A percentile compares a stretch with the other conserved stretches of the same genome.
Evolutionary conservation across 2,113 vertebrate genomes (phyloP).

Genomic region (Melanocharis versteri): DNA sequence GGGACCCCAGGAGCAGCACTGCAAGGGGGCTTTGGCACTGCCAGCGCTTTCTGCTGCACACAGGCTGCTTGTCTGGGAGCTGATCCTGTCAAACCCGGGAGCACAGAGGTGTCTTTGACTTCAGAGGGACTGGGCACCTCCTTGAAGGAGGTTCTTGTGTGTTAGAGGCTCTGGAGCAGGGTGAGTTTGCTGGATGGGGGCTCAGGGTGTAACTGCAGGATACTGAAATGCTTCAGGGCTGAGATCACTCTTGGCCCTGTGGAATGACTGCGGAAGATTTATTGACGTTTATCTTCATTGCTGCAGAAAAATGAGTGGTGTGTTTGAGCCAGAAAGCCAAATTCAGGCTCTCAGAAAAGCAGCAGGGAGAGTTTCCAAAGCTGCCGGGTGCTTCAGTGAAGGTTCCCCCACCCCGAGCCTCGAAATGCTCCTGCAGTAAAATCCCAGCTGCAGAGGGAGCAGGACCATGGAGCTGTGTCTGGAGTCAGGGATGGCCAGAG

Average conservation of each 20-base stretch:
- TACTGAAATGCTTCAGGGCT: conserved; percentile 11
- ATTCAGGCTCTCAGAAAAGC: conserved; percentile 17
- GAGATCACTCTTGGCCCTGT: conserved; percentile 23
- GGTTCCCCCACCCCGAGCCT: not conserved
- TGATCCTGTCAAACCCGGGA: not conserved
- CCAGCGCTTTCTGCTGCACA: not conserved
- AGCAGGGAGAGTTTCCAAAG: not conserved
- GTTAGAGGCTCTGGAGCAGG: not conserved
- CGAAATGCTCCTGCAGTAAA: not conserved
- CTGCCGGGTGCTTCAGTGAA: rapidly evolving
- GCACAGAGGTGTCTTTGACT: conserved; percentile 2
- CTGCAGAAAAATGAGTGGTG: conserved; percentile 8
- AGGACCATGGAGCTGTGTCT: not conserved
- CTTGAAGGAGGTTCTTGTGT: not conserved
- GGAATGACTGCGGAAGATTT: not conserved
- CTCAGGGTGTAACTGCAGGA: not conserved
- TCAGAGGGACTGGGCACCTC: not conserved
- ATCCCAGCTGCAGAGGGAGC: not conserved
- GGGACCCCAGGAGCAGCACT: not conserved
- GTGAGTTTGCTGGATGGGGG: not conserved
- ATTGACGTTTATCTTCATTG: conserved; percentile 33
- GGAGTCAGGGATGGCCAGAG: not conserved
- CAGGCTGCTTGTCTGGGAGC: not conserved
- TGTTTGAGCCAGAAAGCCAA: conserved; percentile 15
- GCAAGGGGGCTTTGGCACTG: not conserved